Evolutionary conservation across 2,888 invertebrate species (phyloP).

Genomic region (Habrosyne pyritoides): DNA sequence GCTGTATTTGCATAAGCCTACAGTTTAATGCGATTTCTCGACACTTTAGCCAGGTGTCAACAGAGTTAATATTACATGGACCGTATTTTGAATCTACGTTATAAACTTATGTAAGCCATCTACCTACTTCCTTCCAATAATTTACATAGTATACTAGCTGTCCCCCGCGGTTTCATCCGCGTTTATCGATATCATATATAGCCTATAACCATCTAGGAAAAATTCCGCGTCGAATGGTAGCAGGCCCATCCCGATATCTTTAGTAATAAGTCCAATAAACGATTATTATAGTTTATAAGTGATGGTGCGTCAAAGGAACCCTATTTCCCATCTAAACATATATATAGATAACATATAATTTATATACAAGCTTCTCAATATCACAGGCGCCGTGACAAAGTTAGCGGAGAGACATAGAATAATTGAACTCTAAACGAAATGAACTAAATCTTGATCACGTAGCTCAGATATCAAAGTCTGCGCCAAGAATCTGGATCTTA

Average conservation of each 20-base stretch:
- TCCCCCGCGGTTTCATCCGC: no score
- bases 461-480: slow-evolving; percentile 69
- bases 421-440: slow-evolving; percentile 48
- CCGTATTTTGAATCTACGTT: background rate
- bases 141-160: no score
- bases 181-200: no score
- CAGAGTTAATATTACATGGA: background rate
- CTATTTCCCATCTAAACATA: no score
- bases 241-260: no score
- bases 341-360: background rate
- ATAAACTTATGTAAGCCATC: background rate
- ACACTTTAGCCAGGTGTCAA: background rate
- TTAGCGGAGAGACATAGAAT: slow-evolving; percentile 20
- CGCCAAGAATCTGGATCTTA: slow-evolving; percentile 74
- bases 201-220: no score
- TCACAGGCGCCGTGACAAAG: slow-evolving; percentile 13
- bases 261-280: no score
- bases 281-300: no score
- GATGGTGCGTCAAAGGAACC: no score
- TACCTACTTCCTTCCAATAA: no score
- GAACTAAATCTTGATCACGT: slow-evolving; percentile 74
- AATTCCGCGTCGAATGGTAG: no score
- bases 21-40: background rate
- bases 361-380: slow-evolving; percentile 10
- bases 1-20: background rate